Evolutionary conservation across 2,113 vertebrate species (phyloP).

Genomic region (Phocoena phocoena): DNA sequence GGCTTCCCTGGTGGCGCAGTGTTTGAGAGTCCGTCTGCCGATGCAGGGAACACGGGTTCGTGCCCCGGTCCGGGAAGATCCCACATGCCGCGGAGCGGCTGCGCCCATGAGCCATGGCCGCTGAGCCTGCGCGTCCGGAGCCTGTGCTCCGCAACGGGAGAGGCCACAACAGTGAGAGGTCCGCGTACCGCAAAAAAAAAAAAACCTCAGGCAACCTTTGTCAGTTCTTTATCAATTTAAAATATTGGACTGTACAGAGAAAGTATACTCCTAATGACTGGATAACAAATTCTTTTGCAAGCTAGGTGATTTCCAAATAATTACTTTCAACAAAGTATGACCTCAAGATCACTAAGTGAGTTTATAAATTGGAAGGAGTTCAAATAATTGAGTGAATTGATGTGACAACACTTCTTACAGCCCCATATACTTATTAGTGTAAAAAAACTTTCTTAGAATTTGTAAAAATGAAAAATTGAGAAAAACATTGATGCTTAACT

Average conservation of each 20-base stretch:
- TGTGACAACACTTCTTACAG: not conserved
- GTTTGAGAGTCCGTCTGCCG: too few species aligned
- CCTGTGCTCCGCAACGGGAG: too few species aligned
- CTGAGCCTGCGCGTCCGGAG: too few species aligned
- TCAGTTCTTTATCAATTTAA: not conserved
- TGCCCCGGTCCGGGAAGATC: too few species aligned
- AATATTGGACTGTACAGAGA: not conserved
- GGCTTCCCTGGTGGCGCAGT: too few species aligned
- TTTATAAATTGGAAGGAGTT: not conserved
- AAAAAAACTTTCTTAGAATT: conserved; percentile 23
- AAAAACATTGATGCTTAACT: not conserved
- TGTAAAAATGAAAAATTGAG: conserved; percentile 46
- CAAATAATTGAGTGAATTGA: conserved; percentile 10
- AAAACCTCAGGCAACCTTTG: not conserved
- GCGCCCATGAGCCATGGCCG: too few species aligned
- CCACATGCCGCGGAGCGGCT: too few species aligned
- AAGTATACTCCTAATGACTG: not conserved
- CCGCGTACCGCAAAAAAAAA: too few species aligned
- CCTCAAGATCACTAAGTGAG: not conserved
- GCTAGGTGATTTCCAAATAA: conserved; percentile 36
- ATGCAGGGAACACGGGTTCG: too few species aligned
- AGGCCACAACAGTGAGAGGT: too few species aligned
- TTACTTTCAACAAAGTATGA: not conserved
- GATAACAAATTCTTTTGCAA: not conserved
- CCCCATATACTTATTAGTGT: not conserved